Base-by-base conservation (phyloP, 2,888 invertebrate genomes). In the Bunonema sp. region DNA sequence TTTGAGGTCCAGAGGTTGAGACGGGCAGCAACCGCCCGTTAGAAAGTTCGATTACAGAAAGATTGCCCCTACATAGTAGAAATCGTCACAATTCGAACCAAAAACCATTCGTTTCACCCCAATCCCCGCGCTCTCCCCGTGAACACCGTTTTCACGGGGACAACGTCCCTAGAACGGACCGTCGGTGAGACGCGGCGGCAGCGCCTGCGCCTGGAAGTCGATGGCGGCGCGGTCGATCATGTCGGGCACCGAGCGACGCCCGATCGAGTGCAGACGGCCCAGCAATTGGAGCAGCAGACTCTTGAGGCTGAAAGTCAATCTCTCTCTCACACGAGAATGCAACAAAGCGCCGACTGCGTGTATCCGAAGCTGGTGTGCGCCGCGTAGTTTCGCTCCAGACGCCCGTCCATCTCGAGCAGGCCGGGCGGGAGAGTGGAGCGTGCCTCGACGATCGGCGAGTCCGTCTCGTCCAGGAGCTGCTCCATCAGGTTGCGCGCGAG, bases 401-500 rank as follows among this genome's bases (percentile, higher is more conserved):
- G 45, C 19, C 60, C 57, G 34, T 42, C 44, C 53, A 61, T 61
- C 37, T 59, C 60, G 21, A 59, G 37, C 8, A 54, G 24, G 5
- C 54, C 52, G 31, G 48, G 41, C 8, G 54, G 54, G 2, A 54
- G 38, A 19, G 32, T 39, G 26, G n/a, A 3, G 4, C 35, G n/a
- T n/a, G 5, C 15, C 2, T 4, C 36, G 3, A 43, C 37, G 40
- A 56, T 21, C 1, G 30, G 30, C 20, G 49, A 32, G 8, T 48
- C 29, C n/a, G 52, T 39, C 8, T 40, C 38, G 18, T 45, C 38
- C 4, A 51, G 37, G 19, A 80, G 75, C 59, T 80, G 80, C 67
- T 86, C 82, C 49, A 93, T 72, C 4, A 88, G 76, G 74, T 93
- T 86, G n/a, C n/a, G n/a, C n/a, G n/a, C n/a, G n/a, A n/a, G n/a